Evolutionary conservation across 2,113 vertebrate species (phyloP).

Genomic region (Myotis lucifugus): DNA sequence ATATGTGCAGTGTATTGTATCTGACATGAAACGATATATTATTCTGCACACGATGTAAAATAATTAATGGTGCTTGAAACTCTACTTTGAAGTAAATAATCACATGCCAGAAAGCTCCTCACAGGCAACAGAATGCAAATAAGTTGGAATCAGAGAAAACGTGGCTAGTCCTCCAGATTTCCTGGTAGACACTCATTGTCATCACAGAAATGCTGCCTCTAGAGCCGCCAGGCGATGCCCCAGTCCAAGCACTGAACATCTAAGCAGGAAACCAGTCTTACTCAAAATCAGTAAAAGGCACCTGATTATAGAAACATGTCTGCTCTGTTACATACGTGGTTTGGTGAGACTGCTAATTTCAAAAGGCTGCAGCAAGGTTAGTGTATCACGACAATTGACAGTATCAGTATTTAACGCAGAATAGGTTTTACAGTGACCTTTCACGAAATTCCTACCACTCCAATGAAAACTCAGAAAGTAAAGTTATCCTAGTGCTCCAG

Average conservation of each 20-base stretch:
- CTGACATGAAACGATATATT: slow-evolving; percentile 79
- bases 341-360: not conserved
- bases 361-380: not conserved
- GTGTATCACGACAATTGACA: not conserved
- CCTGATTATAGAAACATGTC: slow-evolving; percentile 85
- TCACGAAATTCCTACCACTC: slow-evolving; percentile 48
- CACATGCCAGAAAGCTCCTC: slow-evolving; percentile 81
- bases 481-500: not conserved
- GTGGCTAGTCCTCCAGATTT: slow-evolving; percentile 60
- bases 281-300: slow-evolving; percentile 84
- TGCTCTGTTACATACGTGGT: slow-evolving; percentile 53
- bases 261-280: slow-evolving; percentile 73
- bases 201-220: slow-evolving; percentile 66
- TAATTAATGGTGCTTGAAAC: slow-evolving; percentile 77
- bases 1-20: slow-evolving; percentile 81
- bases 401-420: slow-evolving; percentile 69
- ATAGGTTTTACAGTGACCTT: slow-evolving; percentile 59
- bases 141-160: slow-evolving; percentile 58
- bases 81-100: slow-evolving; percentile 79
- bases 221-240: slow-evolving; percentile 64
- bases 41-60: slow-evolving; percentile 82
- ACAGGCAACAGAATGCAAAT: slow-evolving; percentile 73
- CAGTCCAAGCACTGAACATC: not conserved
- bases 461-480: slow-evolving; percentile 40
- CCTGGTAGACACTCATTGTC: slow-evolving; percentile 61